These are phyloP conservation scores for Patella pellucida DNA, from an alignment of 2,888 invertebrate species.

Conservation along the genomic window DNA sequence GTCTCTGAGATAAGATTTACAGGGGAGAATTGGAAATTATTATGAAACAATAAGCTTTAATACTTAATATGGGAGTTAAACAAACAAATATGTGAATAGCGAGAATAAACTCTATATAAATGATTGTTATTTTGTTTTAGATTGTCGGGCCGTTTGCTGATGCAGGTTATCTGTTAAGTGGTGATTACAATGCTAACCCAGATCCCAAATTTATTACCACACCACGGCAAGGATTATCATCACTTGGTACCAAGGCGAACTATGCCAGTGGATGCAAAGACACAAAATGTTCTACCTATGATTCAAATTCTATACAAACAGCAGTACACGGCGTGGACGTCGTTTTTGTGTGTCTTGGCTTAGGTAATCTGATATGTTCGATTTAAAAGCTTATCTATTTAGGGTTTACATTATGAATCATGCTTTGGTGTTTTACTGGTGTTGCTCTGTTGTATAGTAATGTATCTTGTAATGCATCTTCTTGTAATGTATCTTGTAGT, in stretches of 20 bases:
- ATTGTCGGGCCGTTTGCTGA: constrained; percentile 67
- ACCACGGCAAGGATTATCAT: constrained; percentile 50
- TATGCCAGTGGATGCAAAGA: constrained; percentile 55
- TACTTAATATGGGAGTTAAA: too few relatives aligned
- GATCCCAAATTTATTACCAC: constrained; percentile 52
- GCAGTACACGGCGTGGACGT: constrained; percentile 48
- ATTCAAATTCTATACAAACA: constrained; percentile 34
- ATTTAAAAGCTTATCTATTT: too few relatives aligned
- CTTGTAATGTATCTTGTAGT: too few relatives aligned
- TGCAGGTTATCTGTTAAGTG: constrained; percentile 55
- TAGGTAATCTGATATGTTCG: constrained; percentile 36
- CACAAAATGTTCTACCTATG: constrained; percentile 52
- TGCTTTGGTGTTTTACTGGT: too few relatives aligned
- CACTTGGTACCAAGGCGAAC: constrained; percentile 39
- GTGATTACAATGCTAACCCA: constrained; percentile 57
- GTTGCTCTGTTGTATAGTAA: too few relatives aligned
- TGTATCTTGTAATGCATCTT: too few relatives aligned
- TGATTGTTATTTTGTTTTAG: constrained; percentile 37
- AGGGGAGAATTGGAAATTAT: too few relatives aligned
- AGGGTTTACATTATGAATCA: too few relatives aligned
- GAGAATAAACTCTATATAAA: background rate
- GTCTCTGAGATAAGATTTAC: too few relatives aligned
- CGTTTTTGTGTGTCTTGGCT: constrained; percentile 61
- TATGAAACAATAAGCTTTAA: too few relatives aligned
- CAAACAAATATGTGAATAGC: background rate